These are phyloP conservation scores for Chloroceryle amazona DNA, from an alignment of 2,797 vertebrate species.

Conservation along the genomic window DNA sequence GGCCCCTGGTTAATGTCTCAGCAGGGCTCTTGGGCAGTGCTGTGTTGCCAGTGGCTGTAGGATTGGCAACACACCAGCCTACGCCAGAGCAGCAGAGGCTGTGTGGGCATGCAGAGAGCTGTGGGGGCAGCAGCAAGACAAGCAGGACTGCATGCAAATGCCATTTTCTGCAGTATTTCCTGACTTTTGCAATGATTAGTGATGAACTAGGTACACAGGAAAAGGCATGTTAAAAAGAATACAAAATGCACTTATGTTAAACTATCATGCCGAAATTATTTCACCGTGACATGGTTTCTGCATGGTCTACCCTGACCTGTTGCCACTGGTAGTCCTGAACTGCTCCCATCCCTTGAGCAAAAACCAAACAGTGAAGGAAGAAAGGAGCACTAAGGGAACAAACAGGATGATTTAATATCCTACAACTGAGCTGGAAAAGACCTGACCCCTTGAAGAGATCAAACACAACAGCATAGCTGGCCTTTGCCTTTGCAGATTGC, in stretches of 20 bases:
- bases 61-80: neutral
- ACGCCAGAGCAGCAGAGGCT: neutral
- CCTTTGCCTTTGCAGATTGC: too few relatives aligned
- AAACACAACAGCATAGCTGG: too few relatives aligned
- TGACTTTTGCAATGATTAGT: neutral
- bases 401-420: neutral
- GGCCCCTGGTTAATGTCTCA: neutral
- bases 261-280: neutral
- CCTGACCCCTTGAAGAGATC: too few relatives aligned
- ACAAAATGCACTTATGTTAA: neutral
- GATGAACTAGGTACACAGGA: neutral
- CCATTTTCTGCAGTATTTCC: neutral
- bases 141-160: neutral
- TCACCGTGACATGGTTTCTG: neutral
- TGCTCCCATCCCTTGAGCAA: neutral
- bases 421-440: neutral
- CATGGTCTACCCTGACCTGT: too few relatives aligned
- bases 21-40: fast-evolving
- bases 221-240: neutral
- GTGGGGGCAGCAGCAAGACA: neutral
- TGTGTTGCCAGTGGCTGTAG: neutral
- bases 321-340: too few relatives aligned
- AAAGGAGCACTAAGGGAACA: neutral
- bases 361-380: neutral
- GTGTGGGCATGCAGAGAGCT: fast-evolving